Conservation (phyloP, 2,797 vertebrate species). For the Brotula barbata region DNA sequence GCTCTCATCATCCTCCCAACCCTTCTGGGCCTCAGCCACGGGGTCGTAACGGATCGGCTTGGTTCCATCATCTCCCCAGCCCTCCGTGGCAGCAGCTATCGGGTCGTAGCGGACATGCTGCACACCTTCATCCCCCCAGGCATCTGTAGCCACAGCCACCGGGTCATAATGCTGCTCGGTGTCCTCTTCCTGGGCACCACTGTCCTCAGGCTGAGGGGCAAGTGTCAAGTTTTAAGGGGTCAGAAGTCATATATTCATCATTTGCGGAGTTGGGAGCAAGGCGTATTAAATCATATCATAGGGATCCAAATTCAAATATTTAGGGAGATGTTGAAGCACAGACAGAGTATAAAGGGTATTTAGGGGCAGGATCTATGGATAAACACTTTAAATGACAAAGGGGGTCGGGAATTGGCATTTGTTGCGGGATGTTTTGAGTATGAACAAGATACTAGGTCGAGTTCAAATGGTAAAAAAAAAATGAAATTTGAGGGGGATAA, state of each 20-base stretch:
- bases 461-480: not conserved
- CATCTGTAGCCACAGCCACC: slow-evolving; percentile 64
- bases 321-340: not conserved
- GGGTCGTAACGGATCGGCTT: slow-evolving; percentile 57
- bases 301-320: slow-evolving; percentile 31
- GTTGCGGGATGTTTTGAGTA: not conserved
- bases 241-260: slow-evolving; percentile 46
- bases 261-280: slow-evolving; percentile 12
- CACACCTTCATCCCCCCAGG: slow-evolving; percentile 74
- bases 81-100: slow-evolving; percentile 67
- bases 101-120: slow-evolving; percentile 67
- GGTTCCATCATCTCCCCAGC: slow-evolving; percentile 77
- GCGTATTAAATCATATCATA: slow-evolving; percentile 35
- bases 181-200: slow-evolving; percentile 64
- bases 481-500: not conserved
- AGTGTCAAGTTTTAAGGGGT: slow-evolving; percentile 66
- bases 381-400: not conserved
- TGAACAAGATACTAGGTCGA: not conserved
- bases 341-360: not conserved
- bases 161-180: slow-evolving; percentile 75
- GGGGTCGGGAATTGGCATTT: not conserved
- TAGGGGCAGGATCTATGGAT: slow-evolving; percentile 13
- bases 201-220: slow-evolving; percentile 81
- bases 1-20: slow-evolving; percentile 67
- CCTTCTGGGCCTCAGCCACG: slow-evolving; percentile 54